Conservation (phyloP, 2,888 invertebrate genomes). For the Uloborus plumipes region DNA sequence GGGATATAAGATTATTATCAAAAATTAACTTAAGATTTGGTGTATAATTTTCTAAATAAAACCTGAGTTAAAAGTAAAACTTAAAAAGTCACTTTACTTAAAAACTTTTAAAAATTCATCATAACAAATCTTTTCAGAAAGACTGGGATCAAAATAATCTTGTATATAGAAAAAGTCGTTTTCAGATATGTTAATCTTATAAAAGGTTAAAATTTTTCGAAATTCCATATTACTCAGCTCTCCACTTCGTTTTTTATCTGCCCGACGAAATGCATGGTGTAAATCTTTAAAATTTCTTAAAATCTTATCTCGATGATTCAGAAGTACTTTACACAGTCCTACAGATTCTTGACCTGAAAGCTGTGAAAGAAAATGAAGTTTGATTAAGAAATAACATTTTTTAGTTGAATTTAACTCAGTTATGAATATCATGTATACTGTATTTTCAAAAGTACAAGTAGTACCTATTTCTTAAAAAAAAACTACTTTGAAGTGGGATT, state of each 20-base stretch:
- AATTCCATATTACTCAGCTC: slow-evolving; percentile 32
- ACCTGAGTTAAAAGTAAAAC: not conserved
- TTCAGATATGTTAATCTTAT: slow-evolving; percentile 41
- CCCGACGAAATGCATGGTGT: slow-evolving; percentile 41
- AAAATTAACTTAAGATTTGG: no score
- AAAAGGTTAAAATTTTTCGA: slow-evolving; percentile 31
- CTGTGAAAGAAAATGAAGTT: slow-evolving; percentile 17
- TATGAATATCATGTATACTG: no score
- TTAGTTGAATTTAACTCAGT: not conserved
- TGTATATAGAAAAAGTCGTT: slow-evolving; percentile 50
- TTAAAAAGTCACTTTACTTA: slow-evolving; percentile 7
- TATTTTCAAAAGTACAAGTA: no score
- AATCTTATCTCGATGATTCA: slow-evolving; percentile 35
- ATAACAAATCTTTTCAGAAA: slow-evolving; percentile 44
- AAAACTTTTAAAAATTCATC: slow-evolving; percentile 40
- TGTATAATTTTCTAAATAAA: no score
- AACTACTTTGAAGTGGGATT: no score
- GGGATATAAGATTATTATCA: no score
- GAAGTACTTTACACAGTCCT: slow-evolving; percentile 35
- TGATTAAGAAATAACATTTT: not conserved
- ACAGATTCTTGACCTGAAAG: slow-evolving; percentile 10
- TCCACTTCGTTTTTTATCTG: slow-evolving; percentile 24
- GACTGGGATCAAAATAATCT: slow-evolving; percentile 57
- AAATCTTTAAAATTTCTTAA: slow-evolving; percentile 44
- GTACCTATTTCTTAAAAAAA: no score